phyloP scores from a whole-genome alignment of 2,797 vertebrate genomes.

The Meda fulgida region DNA sequence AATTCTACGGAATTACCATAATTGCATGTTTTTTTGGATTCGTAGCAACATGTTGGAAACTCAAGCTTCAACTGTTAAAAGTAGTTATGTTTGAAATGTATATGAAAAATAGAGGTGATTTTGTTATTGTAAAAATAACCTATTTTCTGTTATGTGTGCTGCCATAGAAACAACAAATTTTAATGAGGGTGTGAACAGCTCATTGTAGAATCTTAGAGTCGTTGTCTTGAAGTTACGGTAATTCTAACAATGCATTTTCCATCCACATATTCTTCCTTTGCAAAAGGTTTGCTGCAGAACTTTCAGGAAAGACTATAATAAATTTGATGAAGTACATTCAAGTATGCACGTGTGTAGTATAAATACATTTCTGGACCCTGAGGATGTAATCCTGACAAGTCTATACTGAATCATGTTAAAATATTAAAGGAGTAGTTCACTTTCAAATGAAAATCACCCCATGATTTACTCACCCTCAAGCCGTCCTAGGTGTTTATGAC shows the following conservation, averaged over 20 bases:
- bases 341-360: not conserved
- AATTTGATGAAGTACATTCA: not conserved
- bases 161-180: not conserved
- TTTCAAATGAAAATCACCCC: too few species aligned
- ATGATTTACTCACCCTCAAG: too few species aligned
- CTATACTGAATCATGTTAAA: not conserved
- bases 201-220: not conserved
- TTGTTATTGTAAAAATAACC: not conserved
- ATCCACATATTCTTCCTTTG: not conserved
- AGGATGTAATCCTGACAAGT: not conserved
- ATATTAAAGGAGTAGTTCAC: not conserved
- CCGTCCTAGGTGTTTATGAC: too few species aligned
- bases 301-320: not conserved
- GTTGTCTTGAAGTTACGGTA: not conserved
- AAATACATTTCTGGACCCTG: not conserved
- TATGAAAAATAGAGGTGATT: not conserved
- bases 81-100: not conserved
- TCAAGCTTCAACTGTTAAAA: not conserved
- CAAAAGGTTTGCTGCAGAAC: not conserved
- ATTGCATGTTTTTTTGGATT: not conserved
- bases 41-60: not conserved
- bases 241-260: not conserved
- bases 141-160: not conserved
- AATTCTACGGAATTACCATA: constrained; percentile 20
- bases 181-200: not conserved